Evolutionary conservation across 2,797 vertebrate genomes (phyloP), one percentile per base, ranked within the genome.

Genomic region (Brachyrhaphis roseni): DNA sequence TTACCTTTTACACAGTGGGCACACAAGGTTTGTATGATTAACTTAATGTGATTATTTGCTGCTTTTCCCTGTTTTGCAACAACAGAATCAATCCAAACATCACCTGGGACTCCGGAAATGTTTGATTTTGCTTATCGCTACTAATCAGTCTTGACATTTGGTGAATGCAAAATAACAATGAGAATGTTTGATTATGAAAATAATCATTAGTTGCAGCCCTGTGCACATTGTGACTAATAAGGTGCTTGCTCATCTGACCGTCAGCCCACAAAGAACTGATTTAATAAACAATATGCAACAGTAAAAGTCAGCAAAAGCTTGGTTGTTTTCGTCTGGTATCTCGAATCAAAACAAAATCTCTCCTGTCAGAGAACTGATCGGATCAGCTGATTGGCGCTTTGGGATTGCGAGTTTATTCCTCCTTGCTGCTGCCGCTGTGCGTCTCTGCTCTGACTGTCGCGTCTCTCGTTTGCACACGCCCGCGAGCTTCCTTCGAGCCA

Each of bases 401-500:
- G 75, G 45, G 45, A 57, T 62, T 76, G 57, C 79, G 75, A 74
- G 64, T 77, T 78, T 82, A 26, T 83, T 82, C 78, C 49, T 64
- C 76, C 78, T 83, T 82, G 75, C 78, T 15, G 57, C 57, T 28
- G 49, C 78, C 2, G 57, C 72, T 36, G 81, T 88, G 81, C 85
- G 70, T 84, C 78, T 87, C 87, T 62, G 72, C 87, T 78, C 84
- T 86, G 77, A 39, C 57, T 81, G 87, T 81, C 80, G 86, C 77
- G 72, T 88, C 87, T 88, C 82, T 82, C 43, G 64, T 68, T 70
- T 70, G 39, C 36, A 8, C 64, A 43, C 79, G 74, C 80, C 90
- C 87, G 85, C 85, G 84, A 84, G 88, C 91, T 87, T 78, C 86
- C 90, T 89, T 83, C n/a, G 85, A 82, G 84, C 86, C 91, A 84